A percentile compares a stretch with the other conserved stretches of the same genome.
These are phyloP conservation scores for Pterostichus madidus DNA, from an alignment of 2,888 invertebrate species.

Conservation along the genomic window DNA sequence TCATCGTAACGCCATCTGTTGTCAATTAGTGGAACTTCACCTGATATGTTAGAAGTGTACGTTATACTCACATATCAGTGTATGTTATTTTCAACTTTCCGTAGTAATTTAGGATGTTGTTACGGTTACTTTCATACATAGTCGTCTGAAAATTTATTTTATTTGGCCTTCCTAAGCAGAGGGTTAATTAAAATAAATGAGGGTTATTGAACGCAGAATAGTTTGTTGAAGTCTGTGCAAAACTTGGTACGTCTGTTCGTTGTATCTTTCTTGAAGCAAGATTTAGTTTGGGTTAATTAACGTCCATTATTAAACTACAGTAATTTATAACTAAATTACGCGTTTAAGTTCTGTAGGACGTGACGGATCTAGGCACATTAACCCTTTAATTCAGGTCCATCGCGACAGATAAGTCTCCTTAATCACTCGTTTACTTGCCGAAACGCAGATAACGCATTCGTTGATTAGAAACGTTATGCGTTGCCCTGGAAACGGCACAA, in stretches of 20 bases:
- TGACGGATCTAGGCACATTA: constrained; percentile 24
- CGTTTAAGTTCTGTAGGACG: constrained; percentile 8
- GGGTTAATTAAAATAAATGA: no score
- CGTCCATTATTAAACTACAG: constrained; percentile 42
- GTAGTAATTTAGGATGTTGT: no score
- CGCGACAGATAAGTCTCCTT: constrained; percentile 28
- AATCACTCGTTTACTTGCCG: constrained; percentile 6
- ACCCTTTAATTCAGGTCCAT: constrained; percentile 35
- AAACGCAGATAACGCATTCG: constrained; percentile 2
- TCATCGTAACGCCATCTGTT: no score
- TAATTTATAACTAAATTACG: constrained; percentile 41
- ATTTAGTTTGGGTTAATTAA: constrained; percentile 41
- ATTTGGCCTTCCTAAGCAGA: no score
- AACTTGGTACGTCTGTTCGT: not conserved
- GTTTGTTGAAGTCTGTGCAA: not conserved
- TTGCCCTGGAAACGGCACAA: not conserved
- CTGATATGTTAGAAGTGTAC: no score
- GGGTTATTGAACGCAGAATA: no score
- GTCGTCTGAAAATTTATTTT: no score
- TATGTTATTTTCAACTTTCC: no score
- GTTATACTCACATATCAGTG: no score
- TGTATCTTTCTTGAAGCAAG: not conserved
- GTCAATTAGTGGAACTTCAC: no score
- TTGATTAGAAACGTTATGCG: constrained; percentile 7
- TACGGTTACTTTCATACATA: no score